Base-by-base conservation (phyloP, 2,113 vertebrate species). In the Nymphicus hollandicus region DNA sequence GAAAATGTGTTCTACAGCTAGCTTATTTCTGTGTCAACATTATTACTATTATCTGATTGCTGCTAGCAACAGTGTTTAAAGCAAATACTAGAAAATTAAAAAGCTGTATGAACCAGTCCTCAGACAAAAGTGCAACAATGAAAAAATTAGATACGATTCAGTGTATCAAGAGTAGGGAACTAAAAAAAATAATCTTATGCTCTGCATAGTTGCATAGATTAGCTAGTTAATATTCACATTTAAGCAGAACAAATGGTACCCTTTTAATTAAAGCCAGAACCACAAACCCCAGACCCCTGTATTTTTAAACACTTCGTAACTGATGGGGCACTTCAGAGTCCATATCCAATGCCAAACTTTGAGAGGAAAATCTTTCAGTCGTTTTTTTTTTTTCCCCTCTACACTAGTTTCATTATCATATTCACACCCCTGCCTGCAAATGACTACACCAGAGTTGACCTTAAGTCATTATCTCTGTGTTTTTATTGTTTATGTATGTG, bases 171-270 rank as follows among this genome's bases (percentile, higher is more conserved):
- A 95, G 92, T 91, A 94, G 65, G 96, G 96, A 97, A 96, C 91
- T 68, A 95, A 96, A 95, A 96, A 64, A 94, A 89, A 76, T 66
- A 72, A 47, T 52, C 18, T 58, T 84, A 92, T 10, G 81, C 52
- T 93, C 95, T 95, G 94, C 76, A 89, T 91, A 95, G 93, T 97
- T 98, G 97, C 97, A 98, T 97, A 98, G 97, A 97, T 98, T 81
- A 97, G 86, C 90, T 91, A 81, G 79, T 96, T 95, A 96, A 93
- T 96, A 88, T 93, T 97, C 87, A 98, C 94, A 95, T 91, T 96
- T 89, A 97, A 92, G 82, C 91, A 94, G 82, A 97, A 92, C 47
- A 95, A 95, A 80, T 64, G 56, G 86, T 93, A 93, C 70, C 52
- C 92, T 86, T 92, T 92, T 49, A 66, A 77, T 80, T 60, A 71